Conservation (phyloP, 2,888 invertebrate species). For the Panopea generosa region DNA sequence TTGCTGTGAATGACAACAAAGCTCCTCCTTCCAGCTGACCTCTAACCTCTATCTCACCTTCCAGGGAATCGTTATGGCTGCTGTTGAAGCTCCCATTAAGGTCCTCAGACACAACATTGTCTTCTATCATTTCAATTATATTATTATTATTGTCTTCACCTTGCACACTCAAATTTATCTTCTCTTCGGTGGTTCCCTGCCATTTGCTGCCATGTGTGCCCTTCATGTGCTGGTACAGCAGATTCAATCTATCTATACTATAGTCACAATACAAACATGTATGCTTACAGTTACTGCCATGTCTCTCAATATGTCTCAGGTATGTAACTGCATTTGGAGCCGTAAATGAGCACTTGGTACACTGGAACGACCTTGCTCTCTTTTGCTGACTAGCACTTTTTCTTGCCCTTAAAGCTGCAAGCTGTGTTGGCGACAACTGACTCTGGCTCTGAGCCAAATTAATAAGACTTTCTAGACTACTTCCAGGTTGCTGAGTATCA, state of each 20-base stretch:
- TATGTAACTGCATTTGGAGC: slow-evolving; percentile 76
- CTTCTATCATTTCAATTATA: slow-evolving; percentile 49
- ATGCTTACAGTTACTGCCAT: slow-evolving; percentile 79
- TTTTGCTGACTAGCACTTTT: slow-evolving; percentile 74
- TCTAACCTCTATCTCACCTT: slow-evolving; percentile 38
- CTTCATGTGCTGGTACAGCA: slow-evolving; percentile 82
- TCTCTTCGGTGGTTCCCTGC: slow-evolving; percentile 71
- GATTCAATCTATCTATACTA: slow-evolving; percentile 79
- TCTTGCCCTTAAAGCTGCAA: slow-evolving; percentile 61
- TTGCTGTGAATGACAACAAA: slow-evolving; percentile 82
- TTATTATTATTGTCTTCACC: slow-evolving; percentile 61
- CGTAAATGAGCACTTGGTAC: slow-evolving; percentile 79
- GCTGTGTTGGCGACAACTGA: slow-evolving; percentile 26
- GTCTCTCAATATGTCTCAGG: slow-evolving; percentile 76
- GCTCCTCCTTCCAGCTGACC: slow-evolving; percentile 18
- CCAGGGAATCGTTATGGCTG: slow-evolving; percentile 50
- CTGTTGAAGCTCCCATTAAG: slow-evolving; percentile 52
- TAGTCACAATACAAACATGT: slow-evolving; percentile 82
- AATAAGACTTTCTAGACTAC: too few relatives aligned
- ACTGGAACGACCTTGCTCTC: slow-evolving; percentile 73
- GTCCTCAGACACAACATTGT: slow-evolving; percentile 31
- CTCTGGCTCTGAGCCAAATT: neutral
- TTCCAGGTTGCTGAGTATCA: slow-evolving; percentile 5
- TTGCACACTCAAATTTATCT: slow-evolving; percentile 58
- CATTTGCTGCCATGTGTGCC: slow-evolving; percentile 75